Percentiles rank a stretch among this genome's conserved stretches.
Conservation (phyloP, 2,888 invertebrate species). For the Hydrotaea diabolus region DNA sequence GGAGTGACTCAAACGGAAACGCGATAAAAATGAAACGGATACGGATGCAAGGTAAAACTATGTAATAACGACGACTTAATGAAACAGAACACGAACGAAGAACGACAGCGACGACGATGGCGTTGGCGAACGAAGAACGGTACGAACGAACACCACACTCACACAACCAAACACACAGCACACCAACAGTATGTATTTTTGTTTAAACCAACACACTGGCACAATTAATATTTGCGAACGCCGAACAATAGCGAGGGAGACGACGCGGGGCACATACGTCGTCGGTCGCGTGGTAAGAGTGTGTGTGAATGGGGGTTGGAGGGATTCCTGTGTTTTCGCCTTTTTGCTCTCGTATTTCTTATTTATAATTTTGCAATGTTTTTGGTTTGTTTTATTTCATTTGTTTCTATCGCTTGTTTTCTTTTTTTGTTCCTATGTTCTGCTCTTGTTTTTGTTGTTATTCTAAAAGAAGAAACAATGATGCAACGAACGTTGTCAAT, state of each 20-base stretch:
- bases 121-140: conserved; percentile 2
- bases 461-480: conserved; percentile 39
- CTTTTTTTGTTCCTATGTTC: background rate
- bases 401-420: background rate
- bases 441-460: conserved; percentile 31
- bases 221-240: conserved; percentile 38
- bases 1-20: conserved; percentile 61
- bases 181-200: background rate
- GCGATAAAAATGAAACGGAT: conserved; percentile 57
- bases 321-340: conserved; percentile 45
- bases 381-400: conserved; percentile 18
- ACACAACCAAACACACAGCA: background rate
- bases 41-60: conserved; percentile 59
- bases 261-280: background rate
- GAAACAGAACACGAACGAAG: conserved; percentile 26
- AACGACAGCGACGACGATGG: conserved; percentile 6
- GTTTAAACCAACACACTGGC: conserved; percentile 50
- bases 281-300: conserved; percentile 1
- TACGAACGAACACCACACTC: background rate
- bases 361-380: conserved; percentile 42
- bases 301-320: conserved; percentile 20
- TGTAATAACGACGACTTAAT: conserved; percentile 16
- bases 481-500: conserved; percentile 38
- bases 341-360: background rate
- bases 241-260: background rate